Conservation (phyloP, 2,797 vertebrate genomes). For the Accipiter fasciatus region DNA sequence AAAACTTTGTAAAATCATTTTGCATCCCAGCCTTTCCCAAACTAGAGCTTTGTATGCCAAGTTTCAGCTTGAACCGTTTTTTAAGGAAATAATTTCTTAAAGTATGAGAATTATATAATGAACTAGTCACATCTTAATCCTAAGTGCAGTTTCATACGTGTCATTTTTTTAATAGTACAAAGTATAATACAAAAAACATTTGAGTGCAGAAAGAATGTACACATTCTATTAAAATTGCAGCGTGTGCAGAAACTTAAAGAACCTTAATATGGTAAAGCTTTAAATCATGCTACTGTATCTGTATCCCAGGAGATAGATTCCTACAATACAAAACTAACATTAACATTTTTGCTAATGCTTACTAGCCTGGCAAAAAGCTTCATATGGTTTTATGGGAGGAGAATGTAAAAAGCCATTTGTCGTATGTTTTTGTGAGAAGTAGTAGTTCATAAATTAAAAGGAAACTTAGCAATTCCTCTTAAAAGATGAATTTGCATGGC, state of each 20-base stretch:
- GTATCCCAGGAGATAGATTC: conserved; percentile 9
- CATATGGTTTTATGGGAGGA: neutral
- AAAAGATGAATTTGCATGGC: neutral
- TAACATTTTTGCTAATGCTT: conserved; percentile 18
- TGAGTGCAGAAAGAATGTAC: neutral
- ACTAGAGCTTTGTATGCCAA: neutral
- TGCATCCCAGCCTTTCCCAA: neutral
- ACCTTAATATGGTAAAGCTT: neutral
- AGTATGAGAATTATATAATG: neutral
- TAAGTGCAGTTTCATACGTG: neutral
- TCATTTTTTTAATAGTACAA: neutral
- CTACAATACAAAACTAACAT: neutral
- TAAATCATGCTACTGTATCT: conserved; percentile 48
- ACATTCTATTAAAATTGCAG: neutral
- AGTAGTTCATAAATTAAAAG: conserved; percentile 22
- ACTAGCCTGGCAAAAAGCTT: conserved; percentile 7
- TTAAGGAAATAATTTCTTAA: neutral
- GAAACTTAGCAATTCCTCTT: neutral
- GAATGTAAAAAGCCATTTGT: neutral
- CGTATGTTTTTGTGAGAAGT: neutral
- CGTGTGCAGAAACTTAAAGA: neutral
- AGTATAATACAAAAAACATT: neutral
- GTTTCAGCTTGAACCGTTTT: neutral
- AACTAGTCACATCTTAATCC: neutral
- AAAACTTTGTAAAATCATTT: neutral